Percentiles rank a stretch among this genome's conserved stretches.
Conservation (phyloP, 1,140 invertebrate species). For the Cotesia typhae region DNA sequence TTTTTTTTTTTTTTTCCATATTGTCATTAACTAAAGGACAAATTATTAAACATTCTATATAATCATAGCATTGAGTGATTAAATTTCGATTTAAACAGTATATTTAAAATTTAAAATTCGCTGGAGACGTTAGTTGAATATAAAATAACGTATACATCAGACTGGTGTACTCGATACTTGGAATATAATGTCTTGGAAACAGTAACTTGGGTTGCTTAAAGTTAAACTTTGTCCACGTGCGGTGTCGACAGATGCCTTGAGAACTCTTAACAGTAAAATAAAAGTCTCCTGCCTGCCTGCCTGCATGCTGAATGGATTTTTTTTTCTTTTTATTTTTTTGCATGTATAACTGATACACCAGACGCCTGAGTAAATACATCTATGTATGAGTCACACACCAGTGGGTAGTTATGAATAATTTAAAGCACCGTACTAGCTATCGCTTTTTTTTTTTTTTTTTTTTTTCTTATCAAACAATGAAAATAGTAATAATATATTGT, state of each 20-base stretch:
- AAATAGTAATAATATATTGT: too few species aligned
- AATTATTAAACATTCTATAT: too few species aligned
- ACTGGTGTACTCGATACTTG: neutral
- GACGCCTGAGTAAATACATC: conserved; percentile 29
- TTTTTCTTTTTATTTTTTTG: conserved; percentile 6
- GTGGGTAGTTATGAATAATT: neutral
- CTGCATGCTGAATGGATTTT: neutral
- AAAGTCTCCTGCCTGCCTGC: neutral
- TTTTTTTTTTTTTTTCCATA: too few species aligned
- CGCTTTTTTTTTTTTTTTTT: neutral
- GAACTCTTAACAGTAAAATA: neutral
- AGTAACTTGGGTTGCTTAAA: neutral
- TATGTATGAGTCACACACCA: conserved; percentile 25
- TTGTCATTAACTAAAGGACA: too few species aligned
- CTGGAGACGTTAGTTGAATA: neutral
- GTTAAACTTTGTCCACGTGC: conserved; percentile 11
- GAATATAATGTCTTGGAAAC: neutral
- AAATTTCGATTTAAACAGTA: too few species aligned
- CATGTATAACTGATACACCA: neutral
- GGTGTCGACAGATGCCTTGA: conserved; percentile 25
- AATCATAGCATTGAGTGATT: too few species aligned
- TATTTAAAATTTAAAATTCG: neutral
- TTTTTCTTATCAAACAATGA: neutral
- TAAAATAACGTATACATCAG: neutral
- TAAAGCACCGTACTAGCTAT: neutral